Conservation (phyloP, 2,797 vertebrate species). For the Parauchenoglanis punctatus region DNA sequence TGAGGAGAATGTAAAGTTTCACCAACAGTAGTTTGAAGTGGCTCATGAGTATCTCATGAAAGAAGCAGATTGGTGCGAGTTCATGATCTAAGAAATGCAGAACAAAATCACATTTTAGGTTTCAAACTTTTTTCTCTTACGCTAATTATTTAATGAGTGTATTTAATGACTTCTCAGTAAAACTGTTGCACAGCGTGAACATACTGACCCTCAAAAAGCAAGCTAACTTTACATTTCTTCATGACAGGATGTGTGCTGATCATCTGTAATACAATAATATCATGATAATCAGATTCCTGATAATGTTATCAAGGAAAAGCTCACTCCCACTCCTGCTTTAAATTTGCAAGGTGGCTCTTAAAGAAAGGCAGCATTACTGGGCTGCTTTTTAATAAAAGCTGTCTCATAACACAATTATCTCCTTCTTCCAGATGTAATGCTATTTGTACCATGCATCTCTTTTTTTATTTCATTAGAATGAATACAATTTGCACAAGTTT, state of each 20-base stretch:
- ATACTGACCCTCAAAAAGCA: not conserved
- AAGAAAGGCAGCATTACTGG: not conserved
- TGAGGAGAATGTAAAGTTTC: slow-evolving; percentile 45
- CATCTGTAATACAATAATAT: not conserved
- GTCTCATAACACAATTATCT: not conserved
- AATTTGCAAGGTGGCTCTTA: not conserved
- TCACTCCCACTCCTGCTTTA: not conserved
- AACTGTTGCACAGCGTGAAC: not conserved
- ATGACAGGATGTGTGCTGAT: not conserved
- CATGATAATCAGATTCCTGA: not conserved
- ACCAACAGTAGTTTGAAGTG: slow-evolving; percentile 20
- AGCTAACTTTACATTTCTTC: not conserved
- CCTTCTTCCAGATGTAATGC: not conserved
- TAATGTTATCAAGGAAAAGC: not conserved
- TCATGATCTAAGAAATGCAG: not conserved
- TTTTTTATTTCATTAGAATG: not conserved
- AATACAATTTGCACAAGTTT: not conserved
- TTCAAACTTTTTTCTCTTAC: not conserved
- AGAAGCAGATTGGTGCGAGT: not conserved
- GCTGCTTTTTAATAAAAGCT: not conserved
- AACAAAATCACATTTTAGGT: not conserved
- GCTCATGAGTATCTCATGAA: not conserved
- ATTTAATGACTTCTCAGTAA: not conserved
- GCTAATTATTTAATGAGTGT: not conserved
- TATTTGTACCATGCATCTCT: not conserved